A percentile compares a stretch with the other conserved stretches of the same genome.
These are phyloP conservation scores for Dryas iulia DNA, from an alignment of 1,140 invertebrate species.

Conservation along the genomic window DNA sequence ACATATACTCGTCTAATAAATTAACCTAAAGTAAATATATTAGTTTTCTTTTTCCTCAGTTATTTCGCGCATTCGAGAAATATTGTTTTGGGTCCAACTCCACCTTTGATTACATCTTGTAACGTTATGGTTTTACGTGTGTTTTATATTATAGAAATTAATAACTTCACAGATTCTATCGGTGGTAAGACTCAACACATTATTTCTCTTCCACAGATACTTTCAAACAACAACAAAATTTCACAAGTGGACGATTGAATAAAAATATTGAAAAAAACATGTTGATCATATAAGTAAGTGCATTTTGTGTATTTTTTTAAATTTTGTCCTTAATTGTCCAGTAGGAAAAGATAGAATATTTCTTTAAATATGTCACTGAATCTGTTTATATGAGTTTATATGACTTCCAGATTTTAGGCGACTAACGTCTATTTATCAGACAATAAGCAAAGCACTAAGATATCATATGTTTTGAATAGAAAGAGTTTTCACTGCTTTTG, in stretches of 20 bases:
- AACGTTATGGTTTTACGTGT: conserved; percentile 10
- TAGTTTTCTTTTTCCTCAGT: conserved; percentile 6
- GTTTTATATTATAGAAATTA: conserved; percentile 28
- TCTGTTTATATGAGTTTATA: no score
- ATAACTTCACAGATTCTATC: conserved; percentile 33
- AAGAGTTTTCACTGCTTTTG: no score
- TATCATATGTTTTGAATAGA: no score
- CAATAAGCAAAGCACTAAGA: no score
- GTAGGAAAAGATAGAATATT: no score
- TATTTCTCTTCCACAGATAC: conserved; percentile 1
- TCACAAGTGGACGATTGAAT: neutral
- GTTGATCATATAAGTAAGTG: neutral
- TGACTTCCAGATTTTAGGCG: no score
- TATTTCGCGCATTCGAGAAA: conserved; percentile 39
- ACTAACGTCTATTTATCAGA: no score
- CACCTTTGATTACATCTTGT: conserved; percentile 34
- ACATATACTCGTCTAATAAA: neutral
- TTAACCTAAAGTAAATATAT: neutral
- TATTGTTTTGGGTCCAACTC: conserved; percentile 69
- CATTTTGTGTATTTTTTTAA: neutral
- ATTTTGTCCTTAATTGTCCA: no score
- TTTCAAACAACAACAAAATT: neutral
- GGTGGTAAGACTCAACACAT: conserved; percentile 57
- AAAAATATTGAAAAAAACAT: neutral
- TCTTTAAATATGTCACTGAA: no score